These are phyloP conservation scores for Rallus crepitans DNA, from an alignment of 2,797 vertebrate species.

Conservation along the genomic window DNA sequence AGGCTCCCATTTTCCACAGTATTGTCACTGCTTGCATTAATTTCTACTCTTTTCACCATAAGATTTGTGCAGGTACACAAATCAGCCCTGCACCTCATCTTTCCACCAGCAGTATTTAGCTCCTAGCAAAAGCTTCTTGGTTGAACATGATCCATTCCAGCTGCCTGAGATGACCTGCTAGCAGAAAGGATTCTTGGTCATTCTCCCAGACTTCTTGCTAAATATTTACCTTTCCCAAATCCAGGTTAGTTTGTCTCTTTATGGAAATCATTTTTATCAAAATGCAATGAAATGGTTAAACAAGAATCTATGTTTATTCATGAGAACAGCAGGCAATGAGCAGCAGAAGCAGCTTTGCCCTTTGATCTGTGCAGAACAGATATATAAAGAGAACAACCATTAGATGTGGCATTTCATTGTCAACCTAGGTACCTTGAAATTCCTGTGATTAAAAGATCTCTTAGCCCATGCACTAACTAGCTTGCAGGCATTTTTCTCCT, in stretches of 20 bases:
- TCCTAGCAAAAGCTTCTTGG: background rate
- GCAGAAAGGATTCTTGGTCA: background rate
- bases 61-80: background rate
- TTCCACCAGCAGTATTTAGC: background rate
- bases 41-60: background rate
- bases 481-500: background rate
- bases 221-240: background rate
- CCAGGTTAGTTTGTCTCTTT: background rate
- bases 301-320: background rate
- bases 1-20: background rate
- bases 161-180: background rate
- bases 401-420: conserved; percentile 32
- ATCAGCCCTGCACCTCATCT: background rate
- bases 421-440: conserved; percentile 20
- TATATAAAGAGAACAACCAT: conserved; percentile 11
- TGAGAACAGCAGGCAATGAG: conserved; percentile 36
- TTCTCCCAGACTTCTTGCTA: background rate
- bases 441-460: conserved; percentile 17
- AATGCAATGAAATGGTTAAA: conserved; percentile 20
- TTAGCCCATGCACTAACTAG: background rate
- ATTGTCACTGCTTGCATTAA: background rate
- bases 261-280: background rate
- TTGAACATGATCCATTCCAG: background rate
- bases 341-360: conserved; percentile 18
- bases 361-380: conserved; percentile 39